Percentiles rank a stretch among this genome's conserved stretches.
Evolutionary conservation across 2,797 vertebrate species (phyloP).

Genomic region (Synaphobranchus kaupii): DNA sequence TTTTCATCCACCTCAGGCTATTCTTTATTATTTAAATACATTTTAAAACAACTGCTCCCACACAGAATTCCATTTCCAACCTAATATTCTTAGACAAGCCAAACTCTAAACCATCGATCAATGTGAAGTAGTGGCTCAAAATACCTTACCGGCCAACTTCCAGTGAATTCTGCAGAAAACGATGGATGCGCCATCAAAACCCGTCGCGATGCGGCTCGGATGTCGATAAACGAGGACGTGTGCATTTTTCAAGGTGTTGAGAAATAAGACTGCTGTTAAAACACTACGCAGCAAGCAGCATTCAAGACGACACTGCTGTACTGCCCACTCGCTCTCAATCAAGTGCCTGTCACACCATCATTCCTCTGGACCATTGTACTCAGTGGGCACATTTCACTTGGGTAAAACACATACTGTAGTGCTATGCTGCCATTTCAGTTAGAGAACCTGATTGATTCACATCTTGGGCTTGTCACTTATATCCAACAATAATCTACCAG

Average conservation of each 20-base stretch:
- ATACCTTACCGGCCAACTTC: background rate
- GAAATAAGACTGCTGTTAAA: background rate
- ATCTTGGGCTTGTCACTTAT: too few species aligned
- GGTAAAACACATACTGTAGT: background rate
- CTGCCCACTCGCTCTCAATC: background rate
- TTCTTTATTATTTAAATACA: background rate
- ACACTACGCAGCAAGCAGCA: background rate
- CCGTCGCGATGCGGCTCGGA: background rate
- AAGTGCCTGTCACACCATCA: background rate
- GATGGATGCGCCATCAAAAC: background rate
- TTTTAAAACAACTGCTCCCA: background rate
- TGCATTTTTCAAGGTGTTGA: background rate
- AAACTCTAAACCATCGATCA: background rate
- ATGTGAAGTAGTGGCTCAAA: background rate
- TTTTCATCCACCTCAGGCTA: background rate
- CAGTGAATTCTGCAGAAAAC: background rate
- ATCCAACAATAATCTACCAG: background rate
- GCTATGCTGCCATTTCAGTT: background rate
- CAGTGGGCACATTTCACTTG: background rate
- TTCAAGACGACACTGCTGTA: background rate
- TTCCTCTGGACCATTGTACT: background rate
- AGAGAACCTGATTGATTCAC: background rate
- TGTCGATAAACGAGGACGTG: background rate
- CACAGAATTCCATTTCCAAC: background rate
- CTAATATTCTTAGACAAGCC: background rate